phyloP scores from a whole-genome alignment of 2,888 invertebrate genomes.

The Prosapia bicincta region DNA sequence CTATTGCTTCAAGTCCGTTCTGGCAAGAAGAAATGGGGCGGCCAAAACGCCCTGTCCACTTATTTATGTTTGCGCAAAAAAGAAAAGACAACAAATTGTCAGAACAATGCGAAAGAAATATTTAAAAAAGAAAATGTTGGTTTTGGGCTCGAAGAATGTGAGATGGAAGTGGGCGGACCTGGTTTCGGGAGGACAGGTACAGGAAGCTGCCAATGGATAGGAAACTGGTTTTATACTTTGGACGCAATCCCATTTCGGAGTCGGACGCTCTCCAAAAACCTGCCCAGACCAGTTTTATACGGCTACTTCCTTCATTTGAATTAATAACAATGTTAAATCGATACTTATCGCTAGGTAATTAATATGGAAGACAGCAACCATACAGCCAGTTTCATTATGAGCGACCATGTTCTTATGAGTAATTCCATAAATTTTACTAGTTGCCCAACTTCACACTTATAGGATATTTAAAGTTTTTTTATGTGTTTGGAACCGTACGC shows the following conservation, averaged over 20 bases:
- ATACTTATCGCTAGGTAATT: not conserved
- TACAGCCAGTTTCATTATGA: not conserved
- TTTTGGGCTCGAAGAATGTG: not conserved
- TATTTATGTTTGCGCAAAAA: not conserved
- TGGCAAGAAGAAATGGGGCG: not conserved
- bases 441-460: no score
- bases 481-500: no score
- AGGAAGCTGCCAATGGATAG: constrained; percentile 2
- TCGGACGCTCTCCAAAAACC: not conserved
- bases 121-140: not conserved
- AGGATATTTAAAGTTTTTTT: no score
- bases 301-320: not conserved
- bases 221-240: not conserved
- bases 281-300: not conserved
- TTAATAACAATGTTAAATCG: not conserved
- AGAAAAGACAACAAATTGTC: constrained; percentile 2
- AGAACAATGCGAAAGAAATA: not conserved
- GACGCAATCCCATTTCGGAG: not conserved
- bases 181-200: not conserved
- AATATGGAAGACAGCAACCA: not conserved
- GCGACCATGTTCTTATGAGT: no score
- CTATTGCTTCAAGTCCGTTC: not conserved
- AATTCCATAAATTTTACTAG: no score
- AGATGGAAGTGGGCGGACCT: not conserved
- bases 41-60: not conserved